A percentile compares a stretch with the other conserved stretches of the same genome.
Evolutionary conservation across 1,140 invertebrate genomes (phyloP).

Genomic region (Drosophila takahashii): DNA sequence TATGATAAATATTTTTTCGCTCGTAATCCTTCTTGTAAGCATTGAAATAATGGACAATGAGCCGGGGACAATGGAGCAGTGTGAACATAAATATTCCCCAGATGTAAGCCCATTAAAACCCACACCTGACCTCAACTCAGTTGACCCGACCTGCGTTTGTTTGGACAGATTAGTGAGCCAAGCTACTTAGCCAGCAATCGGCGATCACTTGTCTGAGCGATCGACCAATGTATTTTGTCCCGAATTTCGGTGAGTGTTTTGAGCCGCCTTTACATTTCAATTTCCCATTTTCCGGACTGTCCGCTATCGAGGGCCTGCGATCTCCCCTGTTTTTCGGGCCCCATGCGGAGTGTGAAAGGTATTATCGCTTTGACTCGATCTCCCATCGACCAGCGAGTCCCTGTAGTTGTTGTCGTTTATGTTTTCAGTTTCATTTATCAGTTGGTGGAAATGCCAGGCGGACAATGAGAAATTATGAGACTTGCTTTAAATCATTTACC

Average conservation of each 20-base stretch:
- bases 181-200: conserved; percentile 66
- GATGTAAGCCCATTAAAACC: conserved; percentile 49
- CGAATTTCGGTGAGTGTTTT: conserved; percentile 13
- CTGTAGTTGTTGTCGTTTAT: conserved; percentile 61
- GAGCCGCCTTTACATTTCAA: conserved; percentile 67
- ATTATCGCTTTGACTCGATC: conserved; percentile 79
- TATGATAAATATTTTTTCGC: conserved; percentile 58
- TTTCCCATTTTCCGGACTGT: conserved; percentile 41
- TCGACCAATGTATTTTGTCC: conserved; percentile 13
- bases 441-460: conserved; percentile 68
- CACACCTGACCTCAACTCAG: conserved; percentile 51
- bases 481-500: conserved; percentile 80
- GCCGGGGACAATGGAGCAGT: conserved; percentile 36
- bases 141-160: conserved; percentile 46
- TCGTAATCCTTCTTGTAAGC: conserved; percentile 54
- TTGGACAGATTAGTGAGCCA: conserved; percentile 69
- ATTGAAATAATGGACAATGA: conserved; percentile 13
- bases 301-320: conserved; percentile 49
- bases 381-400: conserved; percentile 5
- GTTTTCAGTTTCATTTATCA: conserved; percentile 77
- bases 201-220: conserved; percentile 64
- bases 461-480: conserved; percentile 81
- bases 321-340: conserved; percentile 50
- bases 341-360: conserved; percentile 79
- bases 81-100: conserved; percentile 34